Evolutionary conservation across 2,888 invertebrate genomes (phyloP), one percentile per base, ranked within the genome.

Genomic region (Electrophaes corylata): DNA sequence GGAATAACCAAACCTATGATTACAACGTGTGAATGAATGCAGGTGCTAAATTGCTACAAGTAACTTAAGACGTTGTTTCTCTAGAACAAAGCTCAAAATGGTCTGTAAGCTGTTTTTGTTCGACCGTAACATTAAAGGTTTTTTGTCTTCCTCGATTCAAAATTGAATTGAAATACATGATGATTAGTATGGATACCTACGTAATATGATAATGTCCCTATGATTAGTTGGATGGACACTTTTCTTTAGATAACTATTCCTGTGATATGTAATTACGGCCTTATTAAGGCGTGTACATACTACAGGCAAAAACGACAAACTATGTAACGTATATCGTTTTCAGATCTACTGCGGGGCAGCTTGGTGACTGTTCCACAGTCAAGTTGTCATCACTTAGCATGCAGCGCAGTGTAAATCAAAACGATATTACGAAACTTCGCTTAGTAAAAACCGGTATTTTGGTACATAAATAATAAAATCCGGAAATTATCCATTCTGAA

Each of bases 11-110:
- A 62, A 52, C 56, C 54, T 47, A 62, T 64, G 26, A 67, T 62
- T 62, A 60, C 60, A 41, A 61, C 61, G 67, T 66, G 67, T 58
- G 67, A 64, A 66, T 46, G 35, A 55, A 37, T 31, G 47, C 67
- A 67, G 51, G 52, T 66, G 67, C 44, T 41, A 58, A 65, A 65
- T 58, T 56, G 35, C 48, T 35, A 35, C 37, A 16, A 37, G 37
- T 10, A 16, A 37, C 11, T 26, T 20, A 3, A 6, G 46, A 20
- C 37, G n/a, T 45, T 52, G 14, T 18, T 8, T 29, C 18, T 39
- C 31, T 39, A n/a, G 41, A 11, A 43, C 43, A 55, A 48, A n/a
- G 49, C 33, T 49, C 23, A 10, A 20, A 51, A 6, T 51, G 16
- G 16, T 20, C 11, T 51, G 43, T 3, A 41, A 19, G 6, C 11